A percentile compares a stretch with the other conserved stretches of the same genome.
Conservation (phyloP, 2,113 vertebrate species). For the Leptocoma aspasia region DNA sequence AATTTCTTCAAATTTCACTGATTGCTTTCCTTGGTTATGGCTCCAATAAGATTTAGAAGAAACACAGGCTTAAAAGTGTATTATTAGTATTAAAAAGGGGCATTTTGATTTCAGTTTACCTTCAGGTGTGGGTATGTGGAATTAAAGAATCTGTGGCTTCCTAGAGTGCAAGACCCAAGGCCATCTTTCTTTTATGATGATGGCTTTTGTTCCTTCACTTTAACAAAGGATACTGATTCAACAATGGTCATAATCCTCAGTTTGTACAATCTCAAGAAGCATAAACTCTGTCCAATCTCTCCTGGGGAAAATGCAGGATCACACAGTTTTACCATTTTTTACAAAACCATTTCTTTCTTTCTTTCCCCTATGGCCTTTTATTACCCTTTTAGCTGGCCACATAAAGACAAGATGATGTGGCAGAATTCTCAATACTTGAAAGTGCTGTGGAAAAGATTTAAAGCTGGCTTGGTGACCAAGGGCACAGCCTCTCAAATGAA, state of each 20-base stretch:
- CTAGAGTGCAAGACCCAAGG: background rate
- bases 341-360: background rate
- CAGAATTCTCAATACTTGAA: background rate
- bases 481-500: background rate
- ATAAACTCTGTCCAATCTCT: background rate
- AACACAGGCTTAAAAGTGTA: background rate
- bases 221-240: background rate
- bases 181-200: background rate
- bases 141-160: background rate
- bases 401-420: background rate
- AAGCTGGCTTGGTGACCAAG: background rate
- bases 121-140: background rate
- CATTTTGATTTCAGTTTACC: background rate
- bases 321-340: background rate
- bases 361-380: background rate
- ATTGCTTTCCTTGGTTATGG: background rate
- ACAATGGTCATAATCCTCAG: background rate
- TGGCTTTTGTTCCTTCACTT: background rate
- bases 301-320: background rate
- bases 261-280: background rate
- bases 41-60: background rate
- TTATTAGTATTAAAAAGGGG: background rate
- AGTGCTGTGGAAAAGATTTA: background rate
- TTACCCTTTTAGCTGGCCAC: background rate
- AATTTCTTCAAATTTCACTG: background rate